Evolutionary conservation across 2,888 invertebrate genomes (phyloP), one percentile per base, ranked within the genome.

Genomic region (Oscheius sp.): DNA sequence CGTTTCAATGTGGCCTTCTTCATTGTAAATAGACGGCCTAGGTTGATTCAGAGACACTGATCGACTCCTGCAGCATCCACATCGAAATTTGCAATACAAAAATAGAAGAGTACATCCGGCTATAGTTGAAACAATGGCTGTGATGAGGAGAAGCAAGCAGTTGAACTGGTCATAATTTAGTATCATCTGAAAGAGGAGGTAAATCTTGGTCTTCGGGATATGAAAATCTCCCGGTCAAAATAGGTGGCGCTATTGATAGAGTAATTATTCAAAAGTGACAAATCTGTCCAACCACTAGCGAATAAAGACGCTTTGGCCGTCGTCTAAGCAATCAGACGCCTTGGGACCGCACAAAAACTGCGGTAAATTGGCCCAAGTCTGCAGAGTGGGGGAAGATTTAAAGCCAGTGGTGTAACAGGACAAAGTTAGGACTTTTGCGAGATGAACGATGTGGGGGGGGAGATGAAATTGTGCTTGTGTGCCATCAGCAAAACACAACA

Each of bases 121-220:
- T 0, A 77, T n/a, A 0, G 55, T 21, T 48, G 77, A 70, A 1
- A 80, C 66, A 7, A 59, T 55, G 2, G 59, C 53, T 21, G 81
- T 76, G 72, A 79, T 70, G 9, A 78, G n/a, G 13, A 82, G 65
- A n/a, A 82, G 71, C 0, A 77, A 57, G 11, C 72, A 47, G 74
- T 82, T 80, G 74, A 82, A 75, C 42, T 78, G 76, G 37, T 76
- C 70, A n/a, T 74, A 68, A 13, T 37, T 42, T 11, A 68, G n/a
- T 33, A 35, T 37, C 68, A 68, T 68, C 68, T 68, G 37, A 55
- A 68, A 68, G 13, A 9, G 11, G n/a, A 35, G 59, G 1, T 21
- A 21, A 21, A 21, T 42, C 7, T 13, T 4, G 3, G 3, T 60
- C n/a, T 48, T 5, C 2, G 1, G 60, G 60, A 13, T 13, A 11